Evolutionary conservation across 2,797 vertebrate genomes (phyloP), one percentile per base, ranked within the genome.

Genomic region (Phalloptychus januarius): DNA sequence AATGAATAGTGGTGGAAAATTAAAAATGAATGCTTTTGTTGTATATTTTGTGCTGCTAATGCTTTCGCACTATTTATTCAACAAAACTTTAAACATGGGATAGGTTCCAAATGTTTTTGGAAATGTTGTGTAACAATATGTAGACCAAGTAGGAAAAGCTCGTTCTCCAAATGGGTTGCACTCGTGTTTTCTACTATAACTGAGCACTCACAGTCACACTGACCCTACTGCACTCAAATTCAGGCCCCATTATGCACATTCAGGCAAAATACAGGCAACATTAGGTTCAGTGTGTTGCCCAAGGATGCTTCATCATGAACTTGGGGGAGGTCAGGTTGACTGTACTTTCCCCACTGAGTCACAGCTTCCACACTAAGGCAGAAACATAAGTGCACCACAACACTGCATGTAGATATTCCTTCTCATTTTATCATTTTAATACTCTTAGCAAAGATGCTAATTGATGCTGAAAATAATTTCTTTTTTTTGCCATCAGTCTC

Each of bases 391-490:
- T 58, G 25, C 48, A 52, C 2, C 20, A 28, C 76, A 36, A 44
- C 45, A 50, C 15, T 71, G 6, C n/a, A 33, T 25, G 20, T 31
- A 74, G 2, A 80, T 72, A 40, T 74, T 71, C 72, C 45, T 65
- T 61, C 61, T 54, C 12, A 44, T 31, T 36, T 74, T 58, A n/a
- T 5, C 33, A 28, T 38, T 42, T 16, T 33, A 61, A 20, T 48
- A 50, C 48, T 50, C 20, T 50, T 50, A 10, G 82, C 83, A 45
- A 44, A 79, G 40, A 71, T 76, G 80, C 79, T 79, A 79, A 81
- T 74, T 81, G 42, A 75, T 11, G 52, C 76, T 72, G 58, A 54
- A 85, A 79, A 75, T 63, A 80, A 69, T 58, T 69, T 23, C 45
- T 3, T 2, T 23, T 48, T 72, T 65, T 40, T 56, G n/a, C 71